Conservation (phyloP, 2,113 vertebrate genomes). For the Anser brachyrhynchus region DNA sequence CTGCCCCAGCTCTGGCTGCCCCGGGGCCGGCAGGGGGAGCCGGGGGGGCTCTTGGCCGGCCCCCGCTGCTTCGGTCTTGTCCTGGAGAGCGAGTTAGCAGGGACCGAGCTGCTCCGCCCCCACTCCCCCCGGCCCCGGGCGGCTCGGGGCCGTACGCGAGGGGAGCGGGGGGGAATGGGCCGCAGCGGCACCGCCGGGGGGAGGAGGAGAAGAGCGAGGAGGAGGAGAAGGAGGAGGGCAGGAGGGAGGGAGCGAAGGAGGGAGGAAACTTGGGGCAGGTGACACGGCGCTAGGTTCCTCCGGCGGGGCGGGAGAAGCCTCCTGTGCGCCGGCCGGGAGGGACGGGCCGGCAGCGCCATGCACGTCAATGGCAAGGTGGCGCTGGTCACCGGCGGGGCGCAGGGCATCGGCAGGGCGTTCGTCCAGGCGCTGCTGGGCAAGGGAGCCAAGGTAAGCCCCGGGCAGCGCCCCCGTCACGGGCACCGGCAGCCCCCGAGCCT, state of each 20-base stretch:
- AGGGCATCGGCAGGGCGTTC: conserved; percentile 92
- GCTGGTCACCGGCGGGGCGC: conserved; percentile 94
- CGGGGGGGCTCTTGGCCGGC: too few species aligned
- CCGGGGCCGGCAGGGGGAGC: too few species aligned
- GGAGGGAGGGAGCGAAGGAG: not conserved
- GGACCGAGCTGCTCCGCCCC: not conserved
- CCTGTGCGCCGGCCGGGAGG: not conserved
- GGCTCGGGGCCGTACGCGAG: not conserved
- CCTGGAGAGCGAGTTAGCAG: not conserved
- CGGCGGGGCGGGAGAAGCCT: not conserved
- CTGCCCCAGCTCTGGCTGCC: not conserved
- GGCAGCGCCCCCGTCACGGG: too few species aligned
- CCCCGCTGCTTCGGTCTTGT: too few species aligned
- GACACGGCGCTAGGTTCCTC: not conserved
- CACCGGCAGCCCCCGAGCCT: not conserved
- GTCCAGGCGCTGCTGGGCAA: conserved; percentile 84
- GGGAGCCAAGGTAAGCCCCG: conserved; percentile 82
- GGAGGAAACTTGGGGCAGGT: conserved; percentile 8
- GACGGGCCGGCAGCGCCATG: conserved; percentile 74
- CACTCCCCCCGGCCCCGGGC: not conserved
- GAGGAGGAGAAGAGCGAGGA: not conserved
- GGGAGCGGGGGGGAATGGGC: not conserved
- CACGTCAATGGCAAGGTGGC: conserved; percentile 91
- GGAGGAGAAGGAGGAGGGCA: not conserved
- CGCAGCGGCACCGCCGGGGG: not conserved